These are phyloP conservation scores for Pteruthius melanotis DNA, from an alignment of 2,113 vertebrate genomes.

Conservation along the genomic window DNA sequence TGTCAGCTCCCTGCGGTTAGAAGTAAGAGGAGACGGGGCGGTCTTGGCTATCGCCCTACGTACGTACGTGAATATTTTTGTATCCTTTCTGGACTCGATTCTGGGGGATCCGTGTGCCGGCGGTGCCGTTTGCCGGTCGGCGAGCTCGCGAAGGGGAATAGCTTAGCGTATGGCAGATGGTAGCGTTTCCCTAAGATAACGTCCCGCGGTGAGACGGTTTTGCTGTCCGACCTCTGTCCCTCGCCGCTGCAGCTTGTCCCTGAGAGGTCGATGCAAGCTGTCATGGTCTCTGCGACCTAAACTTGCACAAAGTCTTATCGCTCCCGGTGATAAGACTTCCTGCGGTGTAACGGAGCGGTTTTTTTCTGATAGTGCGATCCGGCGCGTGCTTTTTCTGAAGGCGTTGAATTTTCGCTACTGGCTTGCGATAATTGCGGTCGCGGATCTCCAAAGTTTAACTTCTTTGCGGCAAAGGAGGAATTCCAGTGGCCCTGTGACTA, in stretches of 20 bases:
- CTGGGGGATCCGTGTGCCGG: neutral
- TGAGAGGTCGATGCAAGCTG: neutral
- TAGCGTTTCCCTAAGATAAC: neutral
- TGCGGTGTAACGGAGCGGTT: neutral
- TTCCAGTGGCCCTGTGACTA: neutral
- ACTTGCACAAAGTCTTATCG: neutral
- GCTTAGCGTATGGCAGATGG: neutral
- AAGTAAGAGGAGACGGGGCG: neutral
- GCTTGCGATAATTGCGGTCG: neutral
- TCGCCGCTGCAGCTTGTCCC: neutral
- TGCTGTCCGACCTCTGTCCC: neutral
- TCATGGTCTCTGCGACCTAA: neutral
- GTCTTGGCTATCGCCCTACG: neutral
- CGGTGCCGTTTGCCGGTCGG: neutral
- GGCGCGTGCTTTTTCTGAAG: neutral
- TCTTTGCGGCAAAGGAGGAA: neutral
- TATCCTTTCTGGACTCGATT: neutral
- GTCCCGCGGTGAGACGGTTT: neutral
- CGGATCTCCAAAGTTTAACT: neutral
- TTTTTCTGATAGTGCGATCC: neutral
- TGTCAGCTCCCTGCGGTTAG: neutral
- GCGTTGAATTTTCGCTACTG: accelerated
- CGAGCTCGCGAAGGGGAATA: neutral
- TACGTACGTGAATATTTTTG: neutral
- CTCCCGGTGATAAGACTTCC: neutral